Evolutionary conservation across 2,888 invertebrate species (phyloP).

Genomic region (Acanthosoma haemorrhoidale): DNA sequence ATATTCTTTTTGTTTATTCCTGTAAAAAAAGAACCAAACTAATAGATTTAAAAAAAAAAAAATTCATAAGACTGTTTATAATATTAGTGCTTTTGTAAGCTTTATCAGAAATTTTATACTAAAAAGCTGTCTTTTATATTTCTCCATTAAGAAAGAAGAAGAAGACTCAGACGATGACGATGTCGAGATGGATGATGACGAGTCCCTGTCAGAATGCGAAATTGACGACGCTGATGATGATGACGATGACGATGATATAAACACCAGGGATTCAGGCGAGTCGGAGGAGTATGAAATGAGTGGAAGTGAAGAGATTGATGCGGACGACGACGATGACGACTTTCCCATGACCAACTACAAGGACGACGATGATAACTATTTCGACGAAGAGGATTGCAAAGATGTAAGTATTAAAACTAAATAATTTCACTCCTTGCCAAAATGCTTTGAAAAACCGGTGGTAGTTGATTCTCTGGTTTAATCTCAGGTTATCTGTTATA

Average conservation of each 20-base stretch:
- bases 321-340: conserved; percentile 49
- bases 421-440: no score
- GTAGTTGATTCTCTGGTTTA: no score
- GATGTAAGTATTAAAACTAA: conserved; percentile 26
- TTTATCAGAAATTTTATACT: no score
- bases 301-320: conserved; percentile 49
- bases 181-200: conserved; percentile 41
- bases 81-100: no score
- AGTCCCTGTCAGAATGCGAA: conserved; percentile 46
- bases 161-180: conserved; percentile 29
- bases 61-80: no score
- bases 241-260: conserved; percentile 40
- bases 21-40: no score
- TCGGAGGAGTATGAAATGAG: conserved; percentile 47
- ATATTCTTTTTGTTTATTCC: no score
- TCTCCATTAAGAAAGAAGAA: no score
- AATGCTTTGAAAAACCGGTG: no score
- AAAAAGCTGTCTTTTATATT: no score
- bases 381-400: conserved; percentile 44
- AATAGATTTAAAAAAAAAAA: no score
- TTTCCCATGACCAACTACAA: conserved; percentile 44
- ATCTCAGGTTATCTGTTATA: no score
- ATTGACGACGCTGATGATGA: conserved; percentile 43
- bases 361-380: conserved; percentile 49
- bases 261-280: conserved; percentile 44